phyloP scores from a whole-genome alignment of 2,797 vertebrate genomes.

The Pseudochirops cupreus region DNA sequence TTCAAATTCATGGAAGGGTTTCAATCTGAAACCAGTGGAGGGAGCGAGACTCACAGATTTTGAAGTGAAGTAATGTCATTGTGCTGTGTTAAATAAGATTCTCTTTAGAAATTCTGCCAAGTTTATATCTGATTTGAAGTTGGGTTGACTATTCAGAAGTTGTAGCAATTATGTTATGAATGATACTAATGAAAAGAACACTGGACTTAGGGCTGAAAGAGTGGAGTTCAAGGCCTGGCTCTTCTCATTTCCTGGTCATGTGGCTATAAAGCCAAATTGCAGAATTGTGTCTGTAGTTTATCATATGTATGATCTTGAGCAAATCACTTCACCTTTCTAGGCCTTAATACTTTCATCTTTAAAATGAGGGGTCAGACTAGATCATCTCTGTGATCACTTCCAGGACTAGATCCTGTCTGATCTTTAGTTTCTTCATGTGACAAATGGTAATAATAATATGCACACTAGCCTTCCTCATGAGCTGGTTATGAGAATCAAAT shows the following conservation, averaged over 20 bases:
- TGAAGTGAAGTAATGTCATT: not conserved
- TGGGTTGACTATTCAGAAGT: slow-evolving; percentile 39
- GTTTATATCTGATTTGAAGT: slow-evolving; percentile 59
- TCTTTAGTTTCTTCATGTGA: not conserved
- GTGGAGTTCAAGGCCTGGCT: slow-evolving; percentile 23
- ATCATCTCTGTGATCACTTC: not conserved
- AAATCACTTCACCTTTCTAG: not conserved
- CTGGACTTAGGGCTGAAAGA: slow-evolving; percentile 23
- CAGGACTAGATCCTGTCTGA: not conserved
- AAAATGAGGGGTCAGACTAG: not conserved
- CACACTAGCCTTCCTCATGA: not conserved
- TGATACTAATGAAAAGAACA: not conserved
- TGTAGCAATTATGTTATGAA: slow-evolving; percentile 32
- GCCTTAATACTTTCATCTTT: not conserved
- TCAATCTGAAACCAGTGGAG: not conserved
- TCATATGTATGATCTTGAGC: not conserved
- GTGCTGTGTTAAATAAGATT: slow-evolving; percentile 85
- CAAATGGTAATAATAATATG: not conserved
- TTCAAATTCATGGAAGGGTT: not conserved
- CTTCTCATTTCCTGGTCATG: not conserved
- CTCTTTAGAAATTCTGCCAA: slow-evolving; percentile 72
- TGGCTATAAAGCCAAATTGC: not conserved
- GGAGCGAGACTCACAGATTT: not conserved
- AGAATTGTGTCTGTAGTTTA: not conserved
- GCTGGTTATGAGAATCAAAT: not conserved